Evolutionary conservation across 1,140 invertebrate species (phyloP).

Genomic region (Sarcophaga bullata): DNA sequence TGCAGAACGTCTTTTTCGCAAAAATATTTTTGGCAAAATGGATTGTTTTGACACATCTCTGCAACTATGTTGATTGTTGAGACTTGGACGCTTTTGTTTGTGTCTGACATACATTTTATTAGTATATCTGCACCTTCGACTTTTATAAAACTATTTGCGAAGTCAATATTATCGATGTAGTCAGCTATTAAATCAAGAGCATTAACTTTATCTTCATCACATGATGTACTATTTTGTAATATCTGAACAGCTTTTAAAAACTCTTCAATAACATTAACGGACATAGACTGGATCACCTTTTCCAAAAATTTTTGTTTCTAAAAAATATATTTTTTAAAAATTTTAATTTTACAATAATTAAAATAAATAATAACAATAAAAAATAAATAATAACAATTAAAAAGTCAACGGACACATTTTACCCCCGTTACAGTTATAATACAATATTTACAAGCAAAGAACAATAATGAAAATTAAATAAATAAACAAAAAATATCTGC

Average conservation of each 20-base stretch:
- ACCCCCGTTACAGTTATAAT: too few species aligned
- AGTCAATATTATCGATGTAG: constrained; percentile 70
- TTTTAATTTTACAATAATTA: too few species aligned
- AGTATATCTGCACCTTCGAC: constrained; percentile 72
- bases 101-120: constrained; percentile 67
- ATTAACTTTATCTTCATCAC: constrained; percentile 65
- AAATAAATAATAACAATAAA: too few species aligned
- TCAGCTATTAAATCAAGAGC: constrained; percentile 69
- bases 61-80: constrained; percentile 71
- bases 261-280: constrained; percentile 69
- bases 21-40: constrained; percentile 71
- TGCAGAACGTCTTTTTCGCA: constrained; percentile 68
- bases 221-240: constrained; percentile 62
- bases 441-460: too few species aligned
- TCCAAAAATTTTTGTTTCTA: constrained; percentile 64
- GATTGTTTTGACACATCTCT: constrained; percentile 74
- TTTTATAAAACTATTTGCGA: constrained; percentile 75
- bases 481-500: too few species aligned
- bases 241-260: constrained; percentile 67
- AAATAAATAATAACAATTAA: too few species aligned
- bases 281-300: constrained; percentile 68
- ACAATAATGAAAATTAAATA: too few species aligned
- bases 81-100: constrained; percentile 68
- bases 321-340: too few species aligned
- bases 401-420: too few species aligned